Evolutionary conservation across 2,113 vertebrate genomes (phyloP), one percentile per base, ranked within the genome.

Genomic region (Mystacornis crossleyi): DNA sequence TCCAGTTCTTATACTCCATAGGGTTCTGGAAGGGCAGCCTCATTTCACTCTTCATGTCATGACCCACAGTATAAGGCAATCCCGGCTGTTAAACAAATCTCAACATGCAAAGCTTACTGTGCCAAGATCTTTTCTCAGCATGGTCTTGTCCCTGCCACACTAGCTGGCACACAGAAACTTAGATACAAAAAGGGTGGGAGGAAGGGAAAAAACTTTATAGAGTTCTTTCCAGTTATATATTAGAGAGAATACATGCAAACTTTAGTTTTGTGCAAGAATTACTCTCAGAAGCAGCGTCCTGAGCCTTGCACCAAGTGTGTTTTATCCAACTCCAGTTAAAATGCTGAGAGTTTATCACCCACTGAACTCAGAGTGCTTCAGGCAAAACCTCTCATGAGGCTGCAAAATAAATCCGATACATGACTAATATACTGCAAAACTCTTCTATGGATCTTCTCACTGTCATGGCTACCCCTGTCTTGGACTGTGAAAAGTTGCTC

Each of bases 301-400:
- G 18, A 45, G 29, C 81, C 82, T 70, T 38, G 45, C 21, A 65
- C 23, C 58, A 91, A 90, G 10, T 6, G 9, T 47, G 23, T 74
- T 89, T 90, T 60, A 81, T 72, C 60, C 69, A 83, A 18, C 38
- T 84, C 42, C 34, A 71, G 23, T 83, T 92, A 92, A 97, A 93
- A 92, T 43, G 18, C 24, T 72, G 47, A 12, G 42, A 92, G 25
- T 70, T 90, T 54, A 92, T 57, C 71, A 88, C 10, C 14, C 85
- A 72, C 64, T 79, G 54, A 96, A 90, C 51, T 80, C 57, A 28
- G 48, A 25, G 19, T 66, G 79, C 67, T 89, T 57, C 67, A 72
- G 50, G 60, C 51, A 86, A 94, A 78, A 95, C 15, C 18, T 95
- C 74, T 92, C 70, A 81, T 9, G 1, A 79, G 25, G 54, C 34